These are phyloP conservation scores for Dorcus parallelipipedus DNA, from an alignment of 2,888 invertebrate species.

Conservation along the genomic window DNA sequence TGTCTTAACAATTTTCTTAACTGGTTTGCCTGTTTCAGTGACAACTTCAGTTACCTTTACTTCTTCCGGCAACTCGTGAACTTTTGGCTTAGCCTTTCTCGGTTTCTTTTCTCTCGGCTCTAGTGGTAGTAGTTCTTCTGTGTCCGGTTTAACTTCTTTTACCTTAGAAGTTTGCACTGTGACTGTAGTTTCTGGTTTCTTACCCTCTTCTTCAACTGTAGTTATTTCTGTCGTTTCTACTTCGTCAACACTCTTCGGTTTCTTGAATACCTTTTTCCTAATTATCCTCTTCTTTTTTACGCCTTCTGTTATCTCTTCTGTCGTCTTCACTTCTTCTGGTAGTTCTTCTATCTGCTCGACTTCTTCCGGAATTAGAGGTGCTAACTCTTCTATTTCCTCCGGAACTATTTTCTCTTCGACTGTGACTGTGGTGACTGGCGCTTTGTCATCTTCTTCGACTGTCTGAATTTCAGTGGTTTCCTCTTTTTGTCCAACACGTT, in stretches of 20 bases:
- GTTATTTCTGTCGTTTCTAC: conserved; percentile 43
- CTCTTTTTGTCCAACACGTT: conserved; percentile 36
- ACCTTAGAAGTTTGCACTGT: conserved; percentile 26
- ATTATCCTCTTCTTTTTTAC: conserved; percentile 14
- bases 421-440: conserved; percentile 25
- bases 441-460: conserved; percentile 29
- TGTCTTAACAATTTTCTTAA: conserved; percentile 32
- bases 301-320: conserved; percentile 32
- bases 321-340: conserved; percentile 38
- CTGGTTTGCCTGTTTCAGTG: conserved; percentile 37
- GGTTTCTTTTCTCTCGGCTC: conserved; percentile 15
- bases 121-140: conserved; percentile 26
- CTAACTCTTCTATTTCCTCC: conserved; percentile 29
- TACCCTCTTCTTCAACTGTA: conserved; percentile 31
- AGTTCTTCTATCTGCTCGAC: conserved; percentile 25
- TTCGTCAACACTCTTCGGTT: conserved; percentile 34
- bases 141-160: conserved; percentile 16
- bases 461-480: conserved; percentile 47
- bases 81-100: conserved; percentile 22
- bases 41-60: conserved; percentile 34
- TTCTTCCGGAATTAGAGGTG: conserved; percentile 28
- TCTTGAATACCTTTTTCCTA: conserved; percentile 29
- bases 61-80: conserved; percentile 19
- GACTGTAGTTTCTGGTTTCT: conserved; percentile 35
- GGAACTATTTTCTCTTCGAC: conserved; percentile 9